Conservation (phyloP, 2,888 invertebrate genomes). For the Sinotaia quadrata region DNA sequence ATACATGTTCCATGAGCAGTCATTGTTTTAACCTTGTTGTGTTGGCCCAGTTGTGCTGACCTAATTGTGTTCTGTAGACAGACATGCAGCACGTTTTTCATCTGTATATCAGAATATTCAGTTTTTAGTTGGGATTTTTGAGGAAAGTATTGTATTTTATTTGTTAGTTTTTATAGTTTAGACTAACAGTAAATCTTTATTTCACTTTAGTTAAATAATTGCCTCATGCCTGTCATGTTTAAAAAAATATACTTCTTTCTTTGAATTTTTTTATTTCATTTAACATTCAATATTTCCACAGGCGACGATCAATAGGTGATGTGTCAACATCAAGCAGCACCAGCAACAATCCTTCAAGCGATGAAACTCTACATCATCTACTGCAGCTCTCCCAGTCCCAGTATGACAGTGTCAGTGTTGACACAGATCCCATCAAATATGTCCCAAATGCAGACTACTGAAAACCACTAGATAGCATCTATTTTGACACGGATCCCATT, state of each 20-base stretch:
- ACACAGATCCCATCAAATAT: slow-evolving; percentile 43
- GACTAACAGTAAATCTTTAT: neutral
- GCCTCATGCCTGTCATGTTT: neutral
- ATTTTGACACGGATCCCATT: slow-evolving; percentile 49
- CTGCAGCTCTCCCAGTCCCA: slow-evolving; percentile 34
- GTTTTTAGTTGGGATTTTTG: too few relatives aligned
- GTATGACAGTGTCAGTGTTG: slow-evolving; percentile 57
- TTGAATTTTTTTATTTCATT: slow-evolving; percentile 11
- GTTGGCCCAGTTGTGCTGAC: too few relatives aligned
- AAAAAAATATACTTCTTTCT: neutral
- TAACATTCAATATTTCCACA: slow-evolving; percentile 23
- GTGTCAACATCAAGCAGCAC: slow-evolving; percentile 52
- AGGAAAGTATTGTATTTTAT: too few relatives aligned
- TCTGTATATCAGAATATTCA: too few relatives aligned
- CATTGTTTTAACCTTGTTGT: too few relatives aligned
- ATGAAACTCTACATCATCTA: slow-evolving; percentile 36
- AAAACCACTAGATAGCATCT: slow-evolving; percentile 56
- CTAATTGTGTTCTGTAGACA: too few relatives aligned
- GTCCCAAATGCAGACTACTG: slow-evolving; percentile 31
- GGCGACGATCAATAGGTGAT: slow-evolving; percentile 57
- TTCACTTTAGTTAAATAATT: neutral
- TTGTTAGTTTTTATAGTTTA: neutral
- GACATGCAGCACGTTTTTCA: too few relatives aligned
- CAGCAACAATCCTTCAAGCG: slow-evolving; percentile 39
- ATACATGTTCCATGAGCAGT: too few relatives aligned